A percentile compares a stretch with the other conserved stretches of the same genome.
Evolutionary conservation across 2,888 invertebrate genomes (phyloP).

Genomic region (Spialia ferax): DNA sequence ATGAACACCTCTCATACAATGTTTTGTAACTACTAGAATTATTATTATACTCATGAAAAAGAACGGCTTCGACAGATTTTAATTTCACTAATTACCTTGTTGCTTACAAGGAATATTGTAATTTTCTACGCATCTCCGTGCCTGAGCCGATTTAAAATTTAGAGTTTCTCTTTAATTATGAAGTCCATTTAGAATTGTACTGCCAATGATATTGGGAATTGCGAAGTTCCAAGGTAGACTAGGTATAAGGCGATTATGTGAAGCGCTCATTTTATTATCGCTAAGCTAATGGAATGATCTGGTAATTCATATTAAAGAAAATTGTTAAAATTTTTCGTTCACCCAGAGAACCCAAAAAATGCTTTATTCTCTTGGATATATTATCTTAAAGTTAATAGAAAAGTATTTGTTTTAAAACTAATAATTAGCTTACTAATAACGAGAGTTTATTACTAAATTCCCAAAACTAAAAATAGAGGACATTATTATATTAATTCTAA

Average conservation of each 20-base stretch:
- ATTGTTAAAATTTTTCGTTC: no score
- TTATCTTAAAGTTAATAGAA: no score
- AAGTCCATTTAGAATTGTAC: conserved; percentile 23
- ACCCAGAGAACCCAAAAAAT: no score
- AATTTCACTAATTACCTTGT: conserved; percentile 11
- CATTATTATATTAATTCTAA: no score
- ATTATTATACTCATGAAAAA: neutral
- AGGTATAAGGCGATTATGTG: neutral
- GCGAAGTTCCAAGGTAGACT: neutral
- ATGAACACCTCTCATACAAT: no score
- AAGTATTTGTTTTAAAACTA: no score
- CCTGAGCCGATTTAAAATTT: conserved; percentile 15
- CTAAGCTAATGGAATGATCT: neutral
- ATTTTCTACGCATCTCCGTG: conserved; percentile 9
- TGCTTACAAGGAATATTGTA: conserved; percentile 13
- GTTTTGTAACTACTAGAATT: no score
- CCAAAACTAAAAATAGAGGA: no score
- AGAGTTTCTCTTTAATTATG: conserved; percentile 26
- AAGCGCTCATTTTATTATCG: neutral
- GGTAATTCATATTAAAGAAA: no score
- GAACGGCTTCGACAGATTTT: neutral
- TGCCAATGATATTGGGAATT: conserved; percentile 31
- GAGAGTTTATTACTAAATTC: no score
- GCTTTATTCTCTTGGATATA: no score
- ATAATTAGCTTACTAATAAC: no score